Base-by-base conservation (phyloP, 2,113 vertebrate genomes). In the Boleophthalmus pectinirostris region DNA sequence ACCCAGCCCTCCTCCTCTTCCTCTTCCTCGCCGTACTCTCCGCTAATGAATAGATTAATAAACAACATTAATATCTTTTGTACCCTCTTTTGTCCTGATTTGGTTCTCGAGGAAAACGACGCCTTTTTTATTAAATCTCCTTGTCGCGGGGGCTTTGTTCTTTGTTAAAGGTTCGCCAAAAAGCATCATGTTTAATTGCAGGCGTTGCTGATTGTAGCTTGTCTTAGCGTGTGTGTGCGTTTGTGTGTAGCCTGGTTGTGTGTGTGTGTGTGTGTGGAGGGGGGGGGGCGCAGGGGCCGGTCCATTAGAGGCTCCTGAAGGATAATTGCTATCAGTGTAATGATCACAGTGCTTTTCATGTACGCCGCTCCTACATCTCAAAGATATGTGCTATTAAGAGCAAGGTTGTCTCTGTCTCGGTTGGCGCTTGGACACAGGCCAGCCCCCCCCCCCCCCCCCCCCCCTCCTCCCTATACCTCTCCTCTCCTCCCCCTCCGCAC, bases 321-420 rank as follows among this genome's bases (percentile, higher is more conserved):
- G 88, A 90, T 92, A 91, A 92, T 91, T 90, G 88, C 90, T 91
- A 91, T 93, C 90, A 88, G 85, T 91, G 89, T 89, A 92, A 91
- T 88, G 88, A 92, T 91, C 91, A 88, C 88, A 90, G 88, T 57
- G 80, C 90, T 91, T 91, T 66, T 89, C 89, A 87, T 90, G 88
- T 90, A 85, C 83, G 83, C 54, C 70, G 74, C 82, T 84, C 82
- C 86, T 89, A 80, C 83, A 85, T 91, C 86, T 92, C 86, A 74
- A 80, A 82, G 90, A 89, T 88, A 88, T 85, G 85, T 87, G 88
- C 85, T 87, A 89, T 89, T 90, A 85, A 88, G 81, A 90, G 91
- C 85, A 89, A 90, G 86, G 91, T 90, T 91, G 87, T 89, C 89
- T 89, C 90, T 90, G 89, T 90, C 87, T 77, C 78, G 8, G 82